A percentile compares a stretch with the other conserved stretches of the same genome.
These are phyloP conservation scores for Elachura formosa DNA, from an alignment of 2,113 vertebrate species.

Conservation along the genomic window DNA sequence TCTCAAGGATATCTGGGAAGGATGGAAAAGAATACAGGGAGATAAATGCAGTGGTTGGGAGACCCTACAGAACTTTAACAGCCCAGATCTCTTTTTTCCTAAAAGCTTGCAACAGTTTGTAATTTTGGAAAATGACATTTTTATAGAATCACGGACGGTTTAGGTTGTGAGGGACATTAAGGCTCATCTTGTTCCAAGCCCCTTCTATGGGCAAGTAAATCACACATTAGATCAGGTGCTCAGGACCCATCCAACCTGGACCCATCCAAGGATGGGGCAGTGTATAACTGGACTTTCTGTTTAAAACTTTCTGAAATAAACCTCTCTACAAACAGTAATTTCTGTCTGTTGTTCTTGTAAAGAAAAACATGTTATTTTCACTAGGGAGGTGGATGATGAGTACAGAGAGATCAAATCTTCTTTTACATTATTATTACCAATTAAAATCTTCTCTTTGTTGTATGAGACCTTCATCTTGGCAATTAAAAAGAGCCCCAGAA, in stretches of 20 bases:
- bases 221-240: not conserved
- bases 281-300: not conserved
- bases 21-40: not conserved
- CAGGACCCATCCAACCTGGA: not conserved
- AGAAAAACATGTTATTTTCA: not conserved
- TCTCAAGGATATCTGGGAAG: not conserved
- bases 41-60: not conserved
- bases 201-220: not conserved
- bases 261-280: not conserved
- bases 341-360: not conserved
- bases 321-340: not conserved
- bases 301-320: not conserved
- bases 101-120: not conserved
- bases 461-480: not conserved
- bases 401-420: not conserved
- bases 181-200: not conserved
- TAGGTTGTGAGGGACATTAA: not conserved
- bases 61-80: not conserved
- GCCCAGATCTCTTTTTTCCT: not conserved
- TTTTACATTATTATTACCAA: not conserved
- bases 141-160: not conserved
- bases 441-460: not conserved
- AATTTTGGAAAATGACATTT: not conserved
- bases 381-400: not conserved
- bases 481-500: not conserved